Conservation (phyloP, 2,888 invertebrate species). For the Mythimna vitellina region DNA sequence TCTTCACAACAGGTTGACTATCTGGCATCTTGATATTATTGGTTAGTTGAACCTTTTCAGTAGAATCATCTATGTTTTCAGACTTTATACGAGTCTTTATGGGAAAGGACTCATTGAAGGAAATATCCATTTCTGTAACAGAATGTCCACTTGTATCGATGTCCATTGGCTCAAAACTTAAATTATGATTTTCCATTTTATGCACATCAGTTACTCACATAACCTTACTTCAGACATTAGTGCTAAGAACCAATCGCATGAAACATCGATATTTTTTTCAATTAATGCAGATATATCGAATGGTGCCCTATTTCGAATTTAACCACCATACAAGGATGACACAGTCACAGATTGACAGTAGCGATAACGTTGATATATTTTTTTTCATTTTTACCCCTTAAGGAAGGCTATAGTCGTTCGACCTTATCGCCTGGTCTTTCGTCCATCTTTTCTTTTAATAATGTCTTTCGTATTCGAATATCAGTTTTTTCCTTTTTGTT, state of each 20-base stretch:
- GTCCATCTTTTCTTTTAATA: no score
- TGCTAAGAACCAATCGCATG: neutral
- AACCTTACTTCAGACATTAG: neutral
- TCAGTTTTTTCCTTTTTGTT: no score
- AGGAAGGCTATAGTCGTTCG: no score
- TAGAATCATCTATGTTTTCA: constrained; percentile 12
- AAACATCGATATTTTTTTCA: neutral
- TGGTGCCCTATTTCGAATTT: constrained; percentile 28
- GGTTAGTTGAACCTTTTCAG: constrained; percentile 2
- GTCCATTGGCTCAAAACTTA: constrained; percentile 85
- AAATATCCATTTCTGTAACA: constrained; percentile 78
- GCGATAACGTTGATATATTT: constrained; percentile 2
- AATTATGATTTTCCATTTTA: constrained; percentile 66
- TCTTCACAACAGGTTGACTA: constrained; percentile 66
- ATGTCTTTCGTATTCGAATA: no score
- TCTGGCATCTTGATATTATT: constrained; percentile 6
- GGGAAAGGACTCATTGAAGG: constrained; percentile 66
- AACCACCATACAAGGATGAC: constrained; percentile 33
- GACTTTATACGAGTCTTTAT: constrained; percentile 25
- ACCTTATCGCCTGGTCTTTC: no score
- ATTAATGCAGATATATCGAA: neutral
- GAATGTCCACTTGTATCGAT: constrained; percentile 83
- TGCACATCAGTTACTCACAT: neutral
- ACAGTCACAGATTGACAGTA: neutral
- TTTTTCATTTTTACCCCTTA: no score